These are phyloP conservation scores for Drosophila kuntzei DNA, from an alignment of 2,888 invertebrate genomes.

Conservation along the genomic window DNA sequence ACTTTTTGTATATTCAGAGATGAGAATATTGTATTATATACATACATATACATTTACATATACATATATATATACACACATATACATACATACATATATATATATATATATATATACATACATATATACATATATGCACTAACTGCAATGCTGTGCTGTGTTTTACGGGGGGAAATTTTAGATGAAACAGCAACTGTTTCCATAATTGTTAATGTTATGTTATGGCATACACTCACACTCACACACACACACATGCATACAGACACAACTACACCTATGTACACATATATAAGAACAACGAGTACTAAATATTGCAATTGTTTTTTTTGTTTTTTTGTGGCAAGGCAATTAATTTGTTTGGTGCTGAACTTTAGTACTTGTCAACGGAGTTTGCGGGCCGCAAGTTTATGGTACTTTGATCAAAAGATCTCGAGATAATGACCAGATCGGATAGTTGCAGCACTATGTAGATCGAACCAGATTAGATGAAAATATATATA, in stretches of 20 bases:
- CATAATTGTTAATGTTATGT: constrained; percentile 50
- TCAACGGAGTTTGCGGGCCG: constrained; percentile 6
- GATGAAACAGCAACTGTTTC: constrained; percentile 55
- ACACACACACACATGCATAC: constrained; percentile 6
- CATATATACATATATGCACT: constrained; percentile 30
- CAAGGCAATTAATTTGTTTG: constrained; percentile 43
- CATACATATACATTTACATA: constrained; percentile 29
- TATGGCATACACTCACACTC: constrained; percentile 17
- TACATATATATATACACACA: constrained; percentile 17
- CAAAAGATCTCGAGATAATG: constrained; percentile 3
- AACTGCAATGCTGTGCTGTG: constrained; percentile 41
- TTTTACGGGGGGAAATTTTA: constrained; percentile 27
- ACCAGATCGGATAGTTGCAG: constrained; percentile 20
- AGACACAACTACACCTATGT: not conserved
- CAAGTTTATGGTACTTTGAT: constrained; percentile 9
- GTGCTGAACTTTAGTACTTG: constrained; percentile 44
- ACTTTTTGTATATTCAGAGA: constrained; percentile 67
- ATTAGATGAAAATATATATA: constrained; percentile 17
- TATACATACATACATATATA: constrained; percentile 18
- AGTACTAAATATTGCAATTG: constrained; percentile 30
- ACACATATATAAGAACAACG: constrained; percentile 2
- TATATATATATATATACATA: constrained; percentile 17
- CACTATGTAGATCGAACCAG: constrained; percentile 19
- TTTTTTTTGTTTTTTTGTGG: constrained; percentile 17
- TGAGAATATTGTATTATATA: constrained; percentile 60